Conservation (phyloP, 92 coral and sea anemone species). For the Phenganax stokvisi region DNA sequence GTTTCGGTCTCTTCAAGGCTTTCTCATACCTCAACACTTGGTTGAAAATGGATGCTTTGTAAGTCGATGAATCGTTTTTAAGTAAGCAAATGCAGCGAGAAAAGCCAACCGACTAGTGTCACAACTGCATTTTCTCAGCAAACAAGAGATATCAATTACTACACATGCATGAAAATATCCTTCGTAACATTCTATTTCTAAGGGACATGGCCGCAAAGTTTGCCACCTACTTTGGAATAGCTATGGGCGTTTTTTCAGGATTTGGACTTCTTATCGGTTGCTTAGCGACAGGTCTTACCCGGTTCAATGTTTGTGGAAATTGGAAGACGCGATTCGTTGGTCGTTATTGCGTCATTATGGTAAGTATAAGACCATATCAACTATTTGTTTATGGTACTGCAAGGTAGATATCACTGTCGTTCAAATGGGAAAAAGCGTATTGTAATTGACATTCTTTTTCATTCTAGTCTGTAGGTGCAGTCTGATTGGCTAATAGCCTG, state of each 20-base stretch:
- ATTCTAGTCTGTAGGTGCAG: too few relatives aligned
- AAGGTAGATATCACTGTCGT: too few relatives aligned
- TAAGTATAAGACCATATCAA: constrained; percentile 38
- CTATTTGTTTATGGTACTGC: background rate
- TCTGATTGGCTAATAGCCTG: too few relatives aligned
- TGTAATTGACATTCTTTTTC: background rate
- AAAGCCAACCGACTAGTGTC: background rate
- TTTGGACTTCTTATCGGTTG: constrained; percentile 72
- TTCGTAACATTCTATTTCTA: background rate
- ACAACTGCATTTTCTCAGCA: too few relatives aligned
- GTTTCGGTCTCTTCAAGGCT: constrained; percentile 70
- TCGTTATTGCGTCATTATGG: constrained; percentile 71
- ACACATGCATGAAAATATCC: background rate
- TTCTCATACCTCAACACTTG: constrained; percentile 65
- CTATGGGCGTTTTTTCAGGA: constrained; percentile 74
- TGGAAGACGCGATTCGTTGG: constrained; percentile 82
- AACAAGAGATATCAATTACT: too few relatives aligned
- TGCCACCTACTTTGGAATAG: constrained; percentile 64
- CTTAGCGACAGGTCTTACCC: constrained; percentile 87
- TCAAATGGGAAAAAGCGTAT: background rate
- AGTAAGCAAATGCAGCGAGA: background rate
- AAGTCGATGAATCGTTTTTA: constrained; percentile 33
- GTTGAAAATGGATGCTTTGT: constrained; percentile 84
- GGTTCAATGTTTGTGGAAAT: constrained; percentile 67
- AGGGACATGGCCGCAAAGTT: constrained; percentile 68